phyloP scores from a whole-genome alignment of 2,888 invertebrate species.

The Labia minor region DNA sequence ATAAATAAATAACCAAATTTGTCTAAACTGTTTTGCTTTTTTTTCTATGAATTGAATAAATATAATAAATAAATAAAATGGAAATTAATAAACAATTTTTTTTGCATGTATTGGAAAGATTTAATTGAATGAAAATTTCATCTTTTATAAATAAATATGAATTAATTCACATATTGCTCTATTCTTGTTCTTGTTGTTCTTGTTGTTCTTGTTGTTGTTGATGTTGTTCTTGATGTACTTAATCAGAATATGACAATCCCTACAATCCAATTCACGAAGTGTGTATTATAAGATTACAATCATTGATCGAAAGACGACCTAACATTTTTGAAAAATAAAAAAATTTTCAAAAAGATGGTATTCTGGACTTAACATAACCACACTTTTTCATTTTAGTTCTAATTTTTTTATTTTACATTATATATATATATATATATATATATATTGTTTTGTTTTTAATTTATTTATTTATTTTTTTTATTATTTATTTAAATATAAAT shows the following conservation, averaged over 20 bases:
- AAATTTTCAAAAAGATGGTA: constrained; percentile 9
- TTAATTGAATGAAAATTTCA: background rate
- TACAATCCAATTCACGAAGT: constrained; percentile 17
- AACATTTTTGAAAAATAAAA: constrained; percentile 5
- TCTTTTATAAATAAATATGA: background rate
- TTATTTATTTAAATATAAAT: constrained; percentile 14
- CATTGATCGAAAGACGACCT: background rate
- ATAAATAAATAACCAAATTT: background rate
- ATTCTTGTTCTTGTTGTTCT: too few species aligned
- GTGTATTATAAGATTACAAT: constrained; percentile 14
- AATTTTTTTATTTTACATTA: too few species aligned
- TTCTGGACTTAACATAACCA: background rate
- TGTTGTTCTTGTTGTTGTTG: background rate
- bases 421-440: too few species aligned
- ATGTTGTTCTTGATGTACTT: constrained; percentile 13
- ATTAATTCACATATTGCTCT: too few species aligned
- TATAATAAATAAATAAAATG: background rate
- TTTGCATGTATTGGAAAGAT: background rate
- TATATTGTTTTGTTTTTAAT: too few species aligned
- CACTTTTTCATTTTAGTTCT: too few species aligned
- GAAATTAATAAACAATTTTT: background rate
- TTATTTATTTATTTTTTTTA: too few species aligned
- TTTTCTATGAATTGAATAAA: background rate
- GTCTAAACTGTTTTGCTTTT: background rate
- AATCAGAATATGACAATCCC: constrained; percentile 16